Conservation (phyloP, 2,888 invertebrate genomes). For the Tubiluchus corallicola region DNA sequence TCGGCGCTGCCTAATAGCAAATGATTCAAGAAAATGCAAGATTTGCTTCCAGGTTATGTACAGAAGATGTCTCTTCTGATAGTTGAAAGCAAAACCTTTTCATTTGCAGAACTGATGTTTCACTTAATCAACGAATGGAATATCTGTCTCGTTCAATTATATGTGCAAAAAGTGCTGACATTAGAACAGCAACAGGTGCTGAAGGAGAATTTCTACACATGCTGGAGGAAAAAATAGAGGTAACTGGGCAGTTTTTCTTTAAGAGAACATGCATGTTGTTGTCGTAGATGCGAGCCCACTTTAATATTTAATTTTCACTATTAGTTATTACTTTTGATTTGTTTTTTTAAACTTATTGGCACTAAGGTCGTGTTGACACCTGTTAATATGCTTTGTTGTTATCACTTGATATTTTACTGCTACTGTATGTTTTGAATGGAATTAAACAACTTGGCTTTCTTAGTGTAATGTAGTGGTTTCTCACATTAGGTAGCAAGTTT, state of each 20-base stretch:
- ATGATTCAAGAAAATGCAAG: no score
- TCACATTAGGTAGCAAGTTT: no score
- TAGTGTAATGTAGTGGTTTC: no score
- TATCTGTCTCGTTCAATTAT: conserved; percentile 84
- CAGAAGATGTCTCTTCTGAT: conserved; percentile 7
- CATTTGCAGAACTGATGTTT: conserved; percentile 45
- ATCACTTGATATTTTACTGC: no score
- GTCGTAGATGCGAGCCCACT: background rate
- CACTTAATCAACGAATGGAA: conserved; percentile 59
- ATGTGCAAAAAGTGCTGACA: conserved; percentile 67
- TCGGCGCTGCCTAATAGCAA: no score
- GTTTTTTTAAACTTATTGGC: no score
- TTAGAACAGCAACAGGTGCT: conserved; percentile 37
- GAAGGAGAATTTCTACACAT: conserved; percentile 60
- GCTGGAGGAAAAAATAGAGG: conserved; percentile 79
- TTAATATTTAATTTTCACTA: conserved; percentile 5
- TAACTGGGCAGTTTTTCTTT: no score
- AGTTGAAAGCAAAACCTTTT: conserved; percentile 9
- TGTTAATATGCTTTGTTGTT: no score
- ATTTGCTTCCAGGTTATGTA: no score
- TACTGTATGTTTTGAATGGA: no score
- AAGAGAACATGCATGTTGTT: conserved; percentile 34
- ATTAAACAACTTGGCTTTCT: no score
- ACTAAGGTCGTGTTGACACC: no score
- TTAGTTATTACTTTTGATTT: background rate